Evolutionary conservation across 2,888 invertebrate species (phyloP).

Genomic region (Rugalucina vietnamica): DNA sequence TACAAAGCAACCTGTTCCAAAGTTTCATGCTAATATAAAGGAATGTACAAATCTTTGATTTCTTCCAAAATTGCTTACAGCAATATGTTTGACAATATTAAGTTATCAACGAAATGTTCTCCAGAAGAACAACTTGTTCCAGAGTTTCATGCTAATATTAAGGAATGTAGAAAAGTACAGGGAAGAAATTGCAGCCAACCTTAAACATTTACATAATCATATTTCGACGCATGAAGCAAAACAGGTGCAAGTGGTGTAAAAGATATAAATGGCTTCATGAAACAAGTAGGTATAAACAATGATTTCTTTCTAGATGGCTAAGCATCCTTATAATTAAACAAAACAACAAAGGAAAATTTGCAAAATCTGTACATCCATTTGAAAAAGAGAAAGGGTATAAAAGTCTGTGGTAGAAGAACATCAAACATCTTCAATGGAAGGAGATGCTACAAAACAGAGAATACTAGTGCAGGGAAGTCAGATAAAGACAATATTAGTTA

Average conservation of each 20-base stretch:
- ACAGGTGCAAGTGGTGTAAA: not conserved
- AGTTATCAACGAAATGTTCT: not conserved
- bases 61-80: not conserved
- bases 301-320: not conserved
- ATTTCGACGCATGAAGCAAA: not conserved
- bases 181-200: not conserved
- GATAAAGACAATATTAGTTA: too few relatives aligned
- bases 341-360: too few relatives aligned
- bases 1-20: too few relatives aligned
- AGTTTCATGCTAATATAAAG: not conserved
- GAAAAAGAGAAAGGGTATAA: too few relatives aligned
- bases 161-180: not conserved
- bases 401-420: too few relatives aligned
- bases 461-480: too few relatives aligned
- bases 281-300: not conserved
- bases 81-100: slow-evolving; percentile 7
- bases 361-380: too few relatives aligned
- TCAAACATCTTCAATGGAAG: too few relatives aligned
- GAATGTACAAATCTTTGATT: not conserved
- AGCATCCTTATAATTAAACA: too few relatives aligned
- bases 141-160: not conserved
- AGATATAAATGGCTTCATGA: not conserved
- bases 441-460: too few relatives aligned
- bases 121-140: too few relatives aligned
- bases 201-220: not conserved